Base-by-base conservation (phyloP, 2,797 vertebrate genomes). In the Moxostoma hubbsi region DNA sequence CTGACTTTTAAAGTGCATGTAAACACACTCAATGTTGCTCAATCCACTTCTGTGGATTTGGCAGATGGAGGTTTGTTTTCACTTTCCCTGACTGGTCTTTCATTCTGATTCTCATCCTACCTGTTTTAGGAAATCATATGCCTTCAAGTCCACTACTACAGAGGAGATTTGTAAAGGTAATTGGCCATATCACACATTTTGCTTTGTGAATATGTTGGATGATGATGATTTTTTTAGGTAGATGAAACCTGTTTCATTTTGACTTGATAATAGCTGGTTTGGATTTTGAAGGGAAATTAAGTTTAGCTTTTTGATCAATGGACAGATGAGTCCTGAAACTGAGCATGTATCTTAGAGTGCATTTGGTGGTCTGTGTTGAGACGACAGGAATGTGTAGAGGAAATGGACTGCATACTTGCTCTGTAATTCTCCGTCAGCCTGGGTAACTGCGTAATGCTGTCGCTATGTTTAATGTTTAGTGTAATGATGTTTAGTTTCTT, bases 321-420 rank as follows among this genome's bases (percentile, higher is more conserved):
- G 43, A 11, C 24, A 8, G 18, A 68, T 67, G 24, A 24, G 13
- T 43, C 67, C 58, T 61, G 16, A n/a, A 49, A 45, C 18, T 12
- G 5, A 57, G 62, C 46, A 47, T 54, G 47, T 57, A 53, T 10
- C 57, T 80, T 6, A 1, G 50, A 54, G 71, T 68, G 53, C 53
- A 69, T 76, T 73, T 78, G 77, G 53, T 63, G 59, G 72, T 86
- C 69, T 76, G 71, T 82, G 77, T 85, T 77, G 61, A 85, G 76
- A 64, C 18, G 67, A 83, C 65, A 85, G 77, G 70, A 88, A 80
- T 74, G 73, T 91, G 72, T 87, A 88, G 70, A 82, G 92, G 91
- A 93, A 92, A 89, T 87, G 18, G 81, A 71, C 77, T 24, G 83
- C 89, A 90, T 92, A 84, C 89, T 91, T 90, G 86, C 90, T 89